Percentiles rank a stretch among this genome's conserved stretches.
Evolutionary conservation across 2,113 vertebrate genomes (phyloP).

Genomic region (Xenopus tropicalis): DNA sequence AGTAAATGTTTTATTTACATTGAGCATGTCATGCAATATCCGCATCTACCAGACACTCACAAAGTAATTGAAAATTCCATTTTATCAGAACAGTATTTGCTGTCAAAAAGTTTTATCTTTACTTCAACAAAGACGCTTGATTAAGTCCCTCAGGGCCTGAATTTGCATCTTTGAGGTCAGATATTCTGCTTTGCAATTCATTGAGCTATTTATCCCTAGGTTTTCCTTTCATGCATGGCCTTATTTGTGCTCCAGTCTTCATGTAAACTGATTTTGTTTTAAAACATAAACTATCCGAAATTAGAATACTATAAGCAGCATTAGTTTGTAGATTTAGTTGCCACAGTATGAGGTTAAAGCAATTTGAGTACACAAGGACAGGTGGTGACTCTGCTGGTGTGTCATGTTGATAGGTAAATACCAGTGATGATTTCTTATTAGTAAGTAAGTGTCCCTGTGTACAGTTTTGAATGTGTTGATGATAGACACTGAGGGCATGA

Average conservation of each 20-base stretch:
- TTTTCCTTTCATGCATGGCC: slow-evolving; percentile 52
- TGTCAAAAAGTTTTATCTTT: slow-evolving; percentile 77
- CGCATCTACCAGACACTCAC: slow-evolving; percentile 62
- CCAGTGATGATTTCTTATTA: too few species aligned
- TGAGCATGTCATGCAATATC: slow-evolving; percentile 43
- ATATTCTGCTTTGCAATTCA: slow-evolving; percentile 68
- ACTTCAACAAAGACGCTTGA: slow-evolving; percentile 71
- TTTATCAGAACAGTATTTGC: slow-evolving; percentile 71
- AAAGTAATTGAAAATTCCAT: slow-evolving; percentile 74
- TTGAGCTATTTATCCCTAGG: slow-evolving; percentile 57
- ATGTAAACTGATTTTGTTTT: slow-evolving; percentile 47
- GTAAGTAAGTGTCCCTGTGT: too few species aligned
- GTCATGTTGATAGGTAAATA: too few species aligned
- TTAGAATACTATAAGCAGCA: too few species aligned
- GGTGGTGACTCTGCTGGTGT: too few species aligned
- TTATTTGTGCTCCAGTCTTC: slow-evolving; percentile 48
- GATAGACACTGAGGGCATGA: too few species aligned
- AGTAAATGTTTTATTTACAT: too few species aligned
- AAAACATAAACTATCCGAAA: slow-evolving; percentile 43
- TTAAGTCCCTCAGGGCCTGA: slow-evolving; percentile 66
- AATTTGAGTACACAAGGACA: too few species aligned
- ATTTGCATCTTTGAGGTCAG: slow-evolving; percentile 69
- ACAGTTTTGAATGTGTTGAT: too few species aligned
- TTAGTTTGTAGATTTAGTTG: too few species aligned
- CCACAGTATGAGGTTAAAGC: too few species aligned